These are phyloP conservation scores for Archocentrus centrarchus DNA, from an alignment of 2,113 vertebrate species.

Conservation along the genomic window DNA sequence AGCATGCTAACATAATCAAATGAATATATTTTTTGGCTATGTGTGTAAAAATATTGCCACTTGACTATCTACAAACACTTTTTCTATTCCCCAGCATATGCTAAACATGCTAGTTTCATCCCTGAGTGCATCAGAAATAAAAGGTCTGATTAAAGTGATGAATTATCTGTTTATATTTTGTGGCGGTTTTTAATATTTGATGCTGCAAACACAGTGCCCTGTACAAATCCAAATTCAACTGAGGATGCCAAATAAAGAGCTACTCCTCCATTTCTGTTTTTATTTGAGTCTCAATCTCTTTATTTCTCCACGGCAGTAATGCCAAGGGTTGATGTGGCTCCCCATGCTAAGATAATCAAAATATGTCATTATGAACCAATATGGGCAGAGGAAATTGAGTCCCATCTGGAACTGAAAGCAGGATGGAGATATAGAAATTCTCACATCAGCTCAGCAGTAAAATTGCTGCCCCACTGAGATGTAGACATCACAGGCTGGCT, in stretches of 20 bases:
- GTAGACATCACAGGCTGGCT: conserved; percentile 29
- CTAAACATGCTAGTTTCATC: background rate
- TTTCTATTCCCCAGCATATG: background rate
- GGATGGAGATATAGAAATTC: conserved; percentile 56
- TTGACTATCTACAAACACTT: background rate
- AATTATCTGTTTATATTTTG: background rate
- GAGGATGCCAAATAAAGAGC: conserved; percentile 8
- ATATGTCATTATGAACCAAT: conserved; percentile 58
- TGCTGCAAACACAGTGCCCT: background rate
- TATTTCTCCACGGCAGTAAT: conserved; percentile 39
- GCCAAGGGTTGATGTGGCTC: conserved; percentile 28
- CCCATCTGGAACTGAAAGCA: conserved; percentile 57
- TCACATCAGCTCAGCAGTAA: conserved; percentile 56
- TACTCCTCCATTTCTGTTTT: conserved; percentile 18
- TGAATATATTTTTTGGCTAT: too few relatives aligned
- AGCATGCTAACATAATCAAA: too few relatives aligned
- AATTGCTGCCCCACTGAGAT: conserved; percentile 50
- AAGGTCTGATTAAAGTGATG: background rate
- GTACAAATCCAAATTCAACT: background rate
- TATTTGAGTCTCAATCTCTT: conserved; percentile 17
- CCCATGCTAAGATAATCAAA: conserved; percentile 54
- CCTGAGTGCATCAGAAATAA: background rate
- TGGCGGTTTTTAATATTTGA: background rate
- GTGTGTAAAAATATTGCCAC: background rate
- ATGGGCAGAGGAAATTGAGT: conserved; percentile 46